A percentile compares a stretch with the other conserved stretches of the same genome.
phyloP scores from a whole-genome alignment of 2,113 vertebrate genomes.

The Pristiophorus japonicus region DNA sequence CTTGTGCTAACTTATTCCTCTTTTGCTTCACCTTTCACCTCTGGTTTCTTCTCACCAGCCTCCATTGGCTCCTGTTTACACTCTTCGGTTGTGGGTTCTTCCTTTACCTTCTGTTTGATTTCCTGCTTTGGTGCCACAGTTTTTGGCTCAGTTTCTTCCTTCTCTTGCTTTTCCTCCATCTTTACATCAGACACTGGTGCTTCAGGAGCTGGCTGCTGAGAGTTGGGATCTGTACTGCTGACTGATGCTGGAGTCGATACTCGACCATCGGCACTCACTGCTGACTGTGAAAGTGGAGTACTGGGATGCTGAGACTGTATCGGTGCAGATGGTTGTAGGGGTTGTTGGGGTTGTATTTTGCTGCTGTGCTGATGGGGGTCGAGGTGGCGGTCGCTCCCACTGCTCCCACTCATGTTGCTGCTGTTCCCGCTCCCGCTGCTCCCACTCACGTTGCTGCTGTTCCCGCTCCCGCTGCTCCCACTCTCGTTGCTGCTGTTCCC shows the following conservation, averaged over 20 bases:
- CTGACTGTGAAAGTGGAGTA: conserved; percentile 72
- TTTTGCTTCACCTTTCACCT: conserved; percentile 76
- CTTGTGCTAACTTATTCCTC: conserved; percentile 77
- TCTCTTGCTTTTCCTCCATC: conserved; percentile 75
- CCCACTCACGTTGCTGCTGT: too few species aligned
- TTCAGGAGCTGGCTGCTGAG: conserved; percentile 66
- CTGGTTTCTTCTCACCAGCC: conserved; percentile 74
- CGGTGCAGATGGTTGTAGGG: not conserved
- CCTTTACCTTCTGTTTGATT: conserved; percentile 78
- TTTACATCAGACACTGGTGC: conserved; percentile 66
- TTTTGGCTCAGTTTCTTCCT: conserved; percentile 65
- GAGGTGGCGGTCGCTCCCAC: not conserved
- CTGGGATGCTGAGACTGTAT: conserved; percentile 53
- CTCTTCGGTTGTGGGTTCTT: conserved; percentile 59
- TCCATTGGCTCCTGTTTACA: conserved; percentile 82
- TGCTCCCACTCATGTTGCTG: conserved; percentile 29
- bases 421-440: conserved; percentile 30
- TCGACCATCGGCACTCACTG: conserved; percentile 74
- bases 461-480: too few species aligned
- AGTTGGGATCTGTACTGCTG: conserved; percentile 72
- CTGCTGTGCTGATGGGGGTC: not conserved
- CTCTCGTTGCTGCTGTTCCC: too few species aligned
- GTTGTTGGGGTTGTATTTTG: conserved; percentile 8
- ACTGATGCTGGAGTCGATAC: conserved; percentile 79
- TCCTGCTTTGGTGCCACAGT: conserved; percentile 67